phyloP scores from a whole-genome alignment of 2,797 vertebrate species.

The Lepus oiostolus region DNA sequence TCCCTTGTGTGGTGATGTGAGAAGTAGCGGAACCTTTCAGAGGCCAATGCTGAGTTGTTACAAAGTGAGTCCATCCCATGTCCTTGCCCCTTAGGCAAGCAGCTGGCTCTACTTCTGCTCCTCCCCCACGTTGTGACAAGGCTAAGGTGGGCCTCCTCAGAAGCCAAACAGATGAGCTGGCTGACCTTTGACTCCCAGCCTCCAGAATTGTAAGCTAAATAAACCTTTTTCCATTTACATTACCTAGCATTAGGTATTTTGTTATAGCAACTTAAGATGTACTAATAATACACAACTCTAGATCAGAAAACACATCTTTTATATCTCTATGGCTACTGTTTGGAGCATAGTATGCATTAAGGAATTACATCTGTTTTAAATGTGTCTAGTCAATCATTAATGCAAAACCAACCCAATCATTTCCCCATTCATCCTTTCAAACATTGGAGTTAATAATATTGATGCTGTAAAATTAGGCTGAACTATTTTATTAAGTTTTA shows the following conservation, averaged over 20 bases:
- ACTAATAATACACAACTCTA: neutral
- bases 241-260: neutral
- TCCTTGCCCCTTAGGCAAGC: neutral
- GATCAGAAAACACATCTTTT: neutral
- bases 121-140: neutral
- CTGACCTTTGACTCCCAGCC: neutral
- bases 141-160: neutral
- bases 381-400: neutral
- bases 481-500: neutral
- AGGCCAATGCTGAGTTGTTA: neutral
- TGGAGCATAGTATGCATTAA: neutral
- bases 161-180: neutral
- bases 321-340: neutral
- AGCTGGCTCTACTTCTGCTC: neutral
- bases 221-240: neutral
- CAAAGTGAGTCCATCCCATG: neutral
- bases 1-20: neutral
- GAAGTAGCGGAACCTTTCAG: neutral
- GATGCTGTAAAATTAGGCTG: neutral
- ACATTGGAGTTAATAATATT: conserved; percentile 1
- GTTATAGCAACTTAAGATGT: neutral
- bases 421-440: neutral
- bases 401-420: neutral
- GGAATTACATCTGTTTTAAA: neutral
- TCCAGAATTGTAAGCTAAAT: neutral